Conservation (phyloP, 1,140 invertebrate species). For the Parasteatoda tepidariorum region DNA sequence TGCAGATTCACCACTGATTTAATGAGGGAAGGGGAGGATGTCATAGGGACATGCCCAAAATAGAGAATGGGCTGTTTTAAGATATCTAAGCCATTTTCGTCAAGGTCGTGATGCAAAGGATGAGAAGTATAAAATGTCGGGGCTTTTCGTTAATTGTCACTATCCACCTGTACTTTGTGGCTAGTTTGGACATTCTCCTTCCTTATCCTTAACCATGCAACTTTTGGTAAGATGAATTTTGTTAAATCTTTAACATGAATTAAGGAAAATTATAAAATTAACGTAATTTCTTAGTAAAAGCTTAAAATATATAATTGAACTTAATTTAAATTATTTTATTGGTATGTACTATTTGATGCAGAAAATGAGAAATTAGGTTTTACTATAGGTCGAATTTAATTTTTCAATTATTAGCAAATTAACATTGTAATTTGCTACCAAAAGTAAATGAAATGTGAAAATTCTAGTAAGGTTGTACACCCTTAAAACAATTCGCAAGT, state of each 20-base stretch:
- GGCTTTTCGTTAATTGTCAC: neutral
- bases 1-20: neutral
- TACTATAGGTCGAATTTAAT: too few species aligned
- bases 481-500: too few species aligned
- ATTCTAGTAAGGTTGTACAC: too few species aligned
- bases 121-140: neutral
- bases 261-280: too few species aligned
- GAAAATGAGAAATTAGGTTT: too few species aligned
- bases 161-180: neutral
- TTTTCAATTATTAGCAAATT: too few species aligned
- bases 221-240: neutral
- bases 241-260: too few species aligned
- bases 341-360: too few species aligned
- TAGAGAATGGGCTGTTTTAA: neutral
- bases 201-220: neutral
- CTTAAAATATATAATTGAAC: neutral
- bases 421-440: too few species aligned
- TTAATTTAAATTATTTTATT: neutral
- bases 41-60: neutral
- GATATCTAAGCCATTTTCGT: neutral
- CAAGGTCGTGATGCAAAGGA: neutral
- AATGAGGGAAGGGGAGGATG: neutral
- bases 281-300: neutral
- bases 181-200: neutral
- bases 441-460: too few species aligned